A percentile compares a stretch with the other conserved stretches of the same genome.
Conservation (phyloP, 2,888 invertebrate species). For the Hypercompe scribonia region DNA sequence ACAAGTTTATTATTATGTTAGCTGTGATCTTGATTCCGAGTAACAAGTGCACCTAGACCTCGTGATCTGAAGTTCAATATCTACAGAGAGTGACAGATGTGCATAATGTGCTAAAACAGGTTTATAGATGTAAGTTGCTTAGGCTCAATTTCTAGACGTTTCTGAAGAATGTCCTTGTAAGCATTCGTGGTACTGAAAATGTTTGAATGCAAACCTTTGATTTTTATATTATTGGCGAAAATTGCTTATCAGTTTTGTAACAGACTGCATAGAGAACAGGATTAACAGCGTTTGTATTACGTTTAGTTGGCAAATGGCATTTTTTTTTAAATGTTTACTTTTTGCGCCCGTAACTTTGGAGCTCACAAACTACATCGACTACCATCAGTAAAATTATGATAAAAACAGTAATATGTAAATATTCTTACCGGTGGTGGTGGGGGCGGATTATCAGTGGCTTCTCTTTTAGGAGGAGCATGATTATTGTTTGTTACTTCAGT, state of each 20-base stretch:
- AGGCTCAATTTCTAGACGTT: not conserved
- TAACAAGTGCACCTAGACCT: slow-evolving; percentile 12
- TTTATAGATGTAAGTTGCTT: slow-evolving; percentile 11
- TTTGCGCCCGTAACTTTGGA: not conserved
- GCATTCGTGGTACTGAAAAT: not conserved
- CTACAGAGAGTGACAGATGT: not conserved
- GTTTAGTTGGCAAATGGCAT: not conserved
- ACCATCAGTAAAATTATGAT: too few relatives aligned
- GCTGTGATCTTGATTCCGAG: slow-evolving; percentile 30
- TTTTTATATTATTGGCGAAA: not conserved
- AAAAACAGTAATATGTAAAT: not conserved
- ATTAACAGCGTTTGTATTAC: not conserved
- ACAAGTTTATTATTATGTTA: not conserved
- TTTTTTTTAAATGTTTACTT: too few relatives aligned
- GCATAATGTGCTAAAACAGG: slow-evolving; percentile 18
- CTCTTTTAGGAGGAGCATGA: slow-evolving; percentile 56
- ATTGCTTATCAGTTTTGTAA: not conserved
- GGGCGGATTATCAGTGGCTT: slow-evolving; percentile 78
- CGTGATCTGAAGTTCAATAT: slow-evolving; percentile 1
- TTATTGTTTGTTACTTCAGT: slow-evolving; percentile 54
- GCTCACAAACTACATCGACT: not conserved
- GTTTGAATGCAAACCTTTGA: not conserved
- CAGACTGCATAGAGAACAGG: not conserved
- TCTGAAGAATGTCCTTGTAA: not conserved
- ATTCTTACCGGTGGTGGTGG: slow-evolving; percentile 88